Percentiles rank a stretch among this genome's conserved stretches.
These are phyloP conservation scores for Archegozetes longisetosus DNA, from an alignment of 1,140 invertebrate genomes.

Conservation along the genomic window DNA sequence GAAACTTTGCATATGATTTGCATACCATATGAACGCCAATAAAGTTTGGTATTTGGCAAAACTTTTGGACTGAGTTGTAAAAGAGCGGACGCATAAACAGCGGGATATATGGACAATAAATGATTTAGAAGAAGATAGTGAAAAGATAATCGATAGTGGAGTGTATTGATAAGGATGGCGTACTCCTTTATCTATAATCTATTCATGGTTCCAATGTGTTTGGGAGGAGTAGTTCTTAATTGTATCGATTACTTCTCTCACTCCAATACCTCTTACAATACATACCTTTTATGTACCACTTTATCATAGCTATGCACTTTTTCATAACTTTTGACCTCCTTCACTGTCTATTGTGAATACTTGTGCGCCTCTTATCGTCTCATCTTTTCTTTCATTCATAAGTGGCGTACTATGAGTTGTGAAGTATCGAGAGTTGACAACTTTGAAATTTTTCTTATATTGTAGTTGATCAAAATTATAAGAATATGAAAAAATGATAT, in stretches of 20 bases:
- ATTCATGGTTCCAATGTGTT: neutral
- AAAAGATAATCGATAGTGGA: neutral
- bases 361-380: neutral
- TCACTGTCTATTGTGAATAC: neutral
- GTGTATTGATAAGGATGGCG: neutral
- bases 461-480: neutral
- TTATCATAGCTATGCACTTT: neutral
- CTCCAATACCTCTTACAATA: neutral
- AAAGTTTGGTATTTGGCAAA: neutral
- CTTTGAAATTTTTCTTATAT: too few relatives aligned
- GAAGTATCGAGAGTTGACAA: too few relatives aligned
- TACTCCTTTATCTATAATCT: neutral
- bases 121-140: neutral
- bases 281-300: neutral
- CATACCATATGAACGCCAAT: neutral
- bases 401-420: too few relatives aligned
- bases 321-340: neutral
- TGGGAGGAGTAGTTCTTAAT: neutral
- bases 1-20: neutral
- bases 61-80: neutral
- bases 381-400: neutral
- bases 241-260: neutral
- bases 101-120: neutral
- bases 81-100: neutral
- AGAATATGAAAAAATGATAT: neutral